Conservation (phyloP, 2,113 vertebrate genomes). For the Anarrhichthys ocellatus region DNA sequence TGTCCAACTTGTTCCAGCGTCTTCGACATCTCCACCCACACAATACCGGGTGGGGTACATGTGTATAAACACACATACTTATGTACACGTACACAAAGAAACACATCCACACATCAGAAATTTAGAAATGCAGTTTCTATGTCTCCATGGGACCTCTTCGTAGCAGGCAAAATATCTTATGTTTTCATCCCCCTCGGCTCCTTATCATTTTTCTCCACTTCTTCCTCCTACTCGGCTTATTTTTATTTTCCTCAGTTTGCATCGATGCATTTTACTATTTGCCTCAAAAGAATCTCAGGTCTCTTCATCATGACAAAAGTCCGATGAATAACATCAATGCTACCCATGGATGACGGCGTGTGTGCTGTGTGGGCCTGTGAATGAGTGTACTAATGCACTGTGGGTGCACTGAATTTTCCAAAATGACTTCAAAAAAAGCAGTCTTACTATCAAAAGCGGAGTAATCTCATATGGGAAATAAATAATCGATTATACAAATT, state of each 20-base stretch:
- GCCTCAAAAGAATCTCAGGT: background rate
- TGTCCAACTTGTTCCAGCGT: constrained; percentile 53
- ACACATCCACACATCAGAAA: constrained; percentile 9
- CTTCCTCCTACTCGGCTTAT: constrained; percentile 4
- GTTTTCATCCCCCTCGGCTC: constrained; percentile 15
- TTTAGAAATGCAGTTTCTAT: constrained; percentile 43
- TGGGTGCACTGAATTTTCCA: background rate
- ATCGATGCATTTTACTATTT: constrained; percentile 6
- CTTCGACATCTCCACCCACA: constrained; percentile 53
- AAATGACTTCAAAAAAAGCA: background rate
- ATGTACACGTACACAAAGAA: constrained; percentile 13
- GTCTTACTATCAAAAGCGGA: background rate
- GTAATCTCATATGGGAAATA: background rate
- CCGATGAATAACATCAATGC: background rate
- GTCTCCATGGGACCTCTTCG: constrained; percentile 36
- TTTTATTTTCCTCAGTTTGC: constrained; percentile 16
- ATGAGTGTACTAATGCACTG: background rate
- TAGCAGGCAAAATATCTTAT: constrained; percentile 9
- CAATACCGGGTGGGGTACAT: constrained; percentile 20
- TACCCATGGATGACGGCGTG: background rate
- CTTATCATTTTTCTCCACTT: constrained; percentile 6
- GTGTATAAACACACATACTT: constrained; percentile 16
- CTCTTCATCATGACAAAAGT: background rate
- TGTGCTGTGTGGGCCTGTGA: background rate
- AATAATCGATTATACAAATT: background rate